A percentile compares a stretch with the other conserved stretches of the same genome.
Conservation (phyloP, 2,113 vertebrate genomes). For the Calonectris borealis region DNA sequence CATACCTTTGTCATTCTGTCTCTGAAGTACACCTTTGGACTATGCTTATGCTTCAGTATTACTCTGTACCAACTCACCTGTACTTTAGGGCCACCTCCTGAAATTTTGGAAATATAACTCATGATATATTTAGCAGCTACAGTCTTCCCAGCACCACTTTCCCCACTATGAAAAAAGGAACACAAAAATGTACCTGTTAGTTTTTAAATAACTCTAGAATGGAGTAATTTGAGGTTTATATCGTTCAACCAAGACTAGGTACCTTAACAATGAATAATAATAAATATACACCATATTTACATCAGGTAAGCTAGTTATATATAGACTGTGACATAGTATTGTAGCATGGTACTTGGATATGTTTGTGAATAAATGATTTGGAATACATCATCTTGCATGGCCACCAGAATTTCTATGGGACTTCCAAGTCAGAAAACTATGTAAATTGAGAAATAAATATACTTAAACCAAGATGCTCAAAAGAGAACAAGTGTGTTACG, state of each 20-base stretch:
- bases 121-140: constrained; percentile 98
- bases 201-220: not conserved
- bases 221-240: not conserved
- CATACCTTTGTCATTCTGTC: not conserved
- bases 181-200: not conserved
- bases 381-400: not conserved
- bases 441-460: not conserved
- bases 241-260: not conserved
- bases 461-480: not conserved
- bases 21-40: not conserved
- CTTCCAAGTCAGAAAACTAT: not conserved
- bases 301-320: not conserved
- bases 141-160: constrained; percentile 96
- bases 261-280: not conserved
- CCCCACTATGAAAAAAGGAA: constrained; percentile 78
- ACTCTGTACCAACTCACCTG: constrained; percentile 78
- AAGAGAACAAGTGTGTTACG: not conserved
- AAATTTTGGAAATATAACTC: constrained; percentile 93
- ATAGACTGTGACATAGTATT: not conserved
- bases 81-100: constrained; percentile 92
- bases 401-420: not conserved
- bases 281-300: not conserved
- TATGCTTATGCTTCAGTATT: not conserved
- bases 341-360: not conserved
- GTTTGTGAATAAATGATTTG: not conserved